Conservation (phyloP, 1,140 invertebrate genomes). For the Papilio polytes region DNA sequence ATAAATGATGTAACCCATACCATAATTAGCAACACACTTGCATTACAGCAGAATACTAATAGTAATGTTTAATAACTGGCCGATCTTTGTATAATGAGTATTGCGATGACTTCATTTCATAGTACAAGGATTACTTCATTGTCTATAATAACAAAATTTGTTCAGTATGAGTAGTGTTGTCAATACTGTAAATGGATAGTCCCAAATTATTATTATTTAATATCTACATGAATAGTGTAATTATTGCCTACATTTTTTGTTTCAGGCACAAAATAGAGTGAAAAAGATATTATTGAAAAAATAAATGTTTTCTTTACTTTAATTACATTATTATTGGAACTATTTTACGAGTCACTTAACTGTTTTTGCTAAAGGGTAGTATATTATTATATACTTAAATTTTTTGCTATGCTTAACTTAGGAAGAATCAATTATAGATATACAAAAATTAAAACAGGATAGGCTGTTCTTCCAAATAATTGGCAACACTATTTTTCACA, state of each 20-base stretch:
- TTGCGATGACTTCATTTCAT: constrained; percentile 29
- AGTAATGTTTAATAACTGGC: constrained; percentile 7
- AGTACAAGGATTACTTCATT: constrained; percentile 33
- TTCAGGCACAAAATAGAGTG: too few species aligned
- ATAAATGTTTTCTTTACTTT: too few species aligned
- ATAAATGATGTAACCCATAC: background rate
- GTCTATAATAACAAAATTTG: constrained; percentile 19
- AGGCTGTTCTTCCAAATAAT: background rate
- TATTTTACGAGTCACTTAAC: too few species aligned
- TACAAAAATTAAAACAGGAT: background rate
- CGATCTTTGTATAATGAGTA: constrained; percentile 12
- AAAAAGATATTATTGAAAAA: too few species aligned
- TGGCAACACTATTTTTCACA: background rate
- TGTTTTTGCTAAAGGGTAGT: too few species aligned
- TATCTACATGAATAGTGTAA: background rate
- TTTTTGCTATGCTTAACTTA: too few species aligned
- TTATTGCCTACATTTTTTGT: too few species aligned
- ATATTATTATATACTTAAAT: too few species aligned
- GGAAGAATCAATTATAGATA: too few species aligned
- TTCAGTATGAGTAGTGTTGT: background rate
- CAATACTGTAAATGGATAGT: background rate
- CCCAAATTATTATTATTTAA: background rate
- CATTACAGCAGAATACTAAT: constrained; percentile 5
- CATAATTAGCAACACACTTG: constrained; percentile 22
- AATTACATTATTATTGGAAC: too few species aligned